Conservation (phyloP, 2,113 vertebrate species). For the Thryonomys swinderianus region DNA sequence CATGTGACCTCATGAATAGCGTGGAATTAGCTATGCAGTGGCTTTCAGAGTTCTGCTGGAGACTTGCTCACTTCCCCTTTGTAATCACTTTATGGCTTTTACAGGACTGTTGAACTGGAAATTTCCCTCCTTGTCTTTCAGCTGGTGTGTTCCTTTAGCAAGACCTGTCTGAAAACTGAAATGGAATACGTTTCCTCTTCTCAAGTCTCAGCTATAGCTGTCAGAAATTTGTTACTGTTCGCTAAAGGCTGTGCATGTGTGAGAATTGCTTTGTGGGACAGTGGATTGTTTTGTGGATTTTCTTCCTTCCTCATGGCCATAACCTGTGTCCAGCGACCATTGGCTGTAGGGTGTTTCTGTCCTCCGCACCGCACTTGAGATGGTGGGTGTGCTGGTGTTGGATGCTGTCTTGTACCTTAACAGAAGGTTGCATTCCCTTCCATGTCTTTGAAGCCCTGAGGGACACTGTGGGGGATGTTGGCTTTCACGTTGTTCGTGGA, state of each 20-base stretch:
- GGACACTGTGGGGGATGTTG: background rate
- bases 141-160: background rate
- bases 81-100: constrained; percentile 3
- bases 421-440: background rate
- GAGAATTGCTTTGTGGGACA: background rate
- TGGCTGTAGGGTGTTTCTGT: background rate
- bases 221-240: constrained; percentile 11
- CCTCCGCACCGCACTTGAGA: background rate
- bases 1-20: background rate
- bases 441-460: background rate
- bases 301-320: background rate
- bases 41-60: constrained; percentile 5
- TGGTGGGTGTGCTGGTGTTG: background rate
- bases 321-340: background rate
- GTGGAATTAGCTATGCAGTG: background rate
- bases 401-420: background rate
- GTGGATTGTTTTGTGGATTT: background rate
- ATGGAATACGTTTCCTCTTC: constrained; percentile 46
- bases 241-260: background rate
- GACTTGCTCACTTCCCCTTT: background rate
- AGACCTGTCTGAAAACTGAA: constrained; percentile 54
- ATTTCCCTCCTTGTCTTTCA: constrained; percentile 22
- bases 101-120: background rate
- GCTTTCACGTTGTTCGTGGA: background rate
- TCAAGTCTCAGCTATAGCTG: background rate